phyloP scores from a whole-genome alignment of 2,888 invertebrate genomes.

The Gortyna flavago region DNA sequence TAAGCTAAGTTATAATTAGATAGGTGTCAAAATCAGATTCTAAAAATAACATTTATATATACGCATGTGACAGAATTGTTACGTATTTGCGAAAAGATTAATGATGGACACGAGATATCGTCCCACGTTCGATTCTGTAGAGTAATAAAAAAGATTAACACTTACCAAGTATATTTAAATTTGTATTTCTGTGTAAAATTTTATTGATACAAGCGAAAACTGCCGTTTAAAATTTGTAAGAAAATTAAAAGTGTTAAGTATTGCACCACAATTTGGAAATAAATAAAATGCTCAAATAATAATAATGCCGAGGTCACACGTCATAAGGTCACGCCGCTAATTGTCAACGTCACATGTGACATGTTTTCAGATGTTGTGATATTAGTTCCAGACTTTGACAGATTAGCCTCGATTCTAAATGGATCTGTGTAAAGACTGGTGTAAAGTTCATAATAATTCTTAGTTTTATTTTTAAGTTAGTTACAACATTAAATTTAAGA shows the following conservation, averaged over 20 bases:
- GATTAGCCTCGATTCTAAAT: slow-evolving; percentile 48
- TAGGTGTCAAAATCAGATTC: slow-evolving; percentile 51
- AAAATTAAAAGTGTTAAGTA: slow-evolving; percentile 16
- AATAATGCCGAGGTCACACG: slow-evolving; percentile 43
- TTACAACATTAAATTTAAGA: background rate
- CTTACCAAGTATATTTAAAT: slow-evolving; percentile 32
- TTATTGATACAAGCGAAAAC: slow-evolving; percentile 32
- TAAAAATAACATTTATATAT: slow-evolving; percentile 63
- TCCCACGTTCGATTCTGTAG: slow-evolving; percentile 48
- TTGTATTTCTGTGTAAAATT: slow-evolving; percentile 42
- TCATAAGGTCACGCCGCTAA: slow-evolving; percentile 48
- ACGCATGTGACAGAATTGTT: slow-evolving; percentile 48
- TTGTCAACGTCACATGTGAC: slow-evolving; percentile 47
- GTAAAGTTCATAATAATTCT: slow-evolving; percentile 2
- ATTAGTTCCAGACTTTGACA: slow-evolving; percentile 49
- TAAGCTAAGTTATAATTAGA: slow-evolving; percentile 50
- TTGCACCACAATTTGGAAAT: slow-evolving; percentile 61
- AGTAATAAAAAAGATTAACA: slow-evolving; percentile 56
- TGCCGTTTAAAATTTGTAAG: slow-evolving; percentile 18
- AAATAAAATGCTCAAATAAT: slow-evolving; percentile 24
- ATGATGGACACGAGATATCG: slow-evolving; percentile 52
- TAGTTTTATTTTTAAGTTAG: background rate
- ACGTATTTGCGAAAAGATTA: slow-evolving; percentile 63
- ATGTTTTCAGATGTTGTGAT: slow-evolving; percentile 49
- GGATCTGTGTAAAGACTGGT: slow-evolving; percentile 11